phyloP scores from a whole-genome alignment of 2,888 invertebrate genomes.

The Corythucha ciliata region DNA sequence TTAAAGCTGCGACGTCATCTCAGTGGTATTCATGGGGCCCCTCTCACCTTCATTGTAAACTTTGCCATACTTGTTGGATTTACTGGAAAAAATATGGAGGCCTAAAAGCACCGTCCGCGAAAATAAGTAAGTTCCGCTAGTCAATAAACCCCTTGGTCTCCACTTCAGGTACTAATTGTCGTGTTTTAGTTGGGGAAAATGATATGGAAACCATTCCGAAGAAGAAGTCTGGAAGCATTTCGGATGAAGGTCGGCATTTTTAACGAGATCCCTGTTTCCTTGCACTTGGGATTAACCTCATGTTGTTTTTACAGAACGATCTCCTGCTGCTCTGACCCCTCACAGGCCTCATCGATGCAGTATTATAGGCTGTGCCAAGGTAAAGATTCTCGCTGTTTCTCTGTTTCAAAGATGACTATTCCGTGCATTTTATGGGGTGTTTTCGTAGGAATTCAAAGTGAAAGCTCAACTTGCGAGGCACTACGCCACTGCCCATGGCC shows the following conservation, averaged over 20 bases:
- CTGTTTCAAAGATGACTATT: not conserved
- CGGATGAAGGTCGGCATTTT: slow-evolving; percentile 40
- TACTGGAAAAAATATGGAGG: slow-evolving; percentile 99
- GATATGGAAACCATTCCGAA: slow-evolving; percentile 36
- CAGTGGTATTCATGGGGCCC: slow-evolving; percentile 99
- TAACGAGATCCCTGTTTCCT: slow-evolving; percentile 1
- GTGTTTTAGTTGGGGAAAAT: slow-evolving; percentile 35
- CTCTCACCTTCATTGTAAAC: slow-evolving; percentile 79
- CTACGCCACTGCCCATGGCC: slow-evolving; percentile 83
- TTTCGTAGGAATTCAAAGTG: slow-evolving; percentile 70
- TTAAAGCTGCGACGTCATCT: slow-evolving; percentile 58
- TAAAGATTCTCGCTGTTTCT: slow-evolving; percentile 32
- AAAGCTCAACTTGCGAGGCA: slow-evolving; percentile 91
- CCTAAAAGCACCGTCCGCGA: slow-evolving; percentile 62
- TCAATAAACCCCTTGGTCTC: no score
- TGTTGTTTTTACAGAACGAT: slow-evolving; percentile 41
- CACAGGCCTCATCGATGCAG: slow-evolving; percentile 81
- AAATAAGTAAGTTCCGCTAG: slow-evolving; percentile 41
- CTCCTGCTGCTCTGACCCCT: slow-evolving; percentile 47
- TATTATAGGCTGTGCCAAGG: slow-evolving; percentile 82
- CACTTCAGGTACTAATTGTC: no score
- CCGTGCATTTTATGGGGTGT: not conserved
- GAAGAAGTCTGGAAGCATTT: slow-evolving; percentile 38
- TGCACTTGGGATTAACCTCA: not conserved
- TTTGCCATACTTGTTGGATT: slow-evolving; percentile 90